Base-by-base conservation (phyloP, 2,113 vertebrate species). In the Scophthalmus maximus region DNA sequence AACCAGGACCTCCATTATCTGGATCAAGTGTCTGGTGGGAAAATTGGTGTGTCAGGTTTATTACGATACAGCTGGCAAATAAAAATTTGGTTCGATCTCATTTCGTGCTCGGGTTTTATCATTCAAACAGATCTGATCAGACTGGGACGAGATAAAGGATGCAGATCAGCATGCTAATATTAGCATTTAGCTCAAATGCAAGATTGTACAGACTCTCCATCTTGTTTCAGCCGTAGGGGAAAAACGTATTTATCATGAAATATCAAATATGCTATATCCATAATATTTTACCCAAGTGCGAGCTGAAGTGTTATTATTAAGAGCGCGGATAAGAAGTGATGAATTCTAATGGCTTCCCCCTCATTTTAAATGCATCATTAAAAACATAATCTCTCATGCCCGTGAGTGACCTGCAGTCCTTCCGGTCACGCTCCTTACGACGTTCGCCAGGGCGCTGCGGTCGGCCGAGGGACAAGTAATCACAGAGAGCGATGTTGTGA, bases 391-490 rank as follows among this genome's bases (percentile, higher is more conserved):
- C 18, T 71, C 71, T 46, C 5, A 40, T 52, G 29, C 17, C 10
- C 0, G 20, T 38, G 15, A 53, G 11, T 27, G 34, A 56, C 38
- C 65, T 44, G 27, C 49, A 29, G 50, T 12, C 20, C 46, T 12
- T 6, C n/a, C 25, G 6, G 47, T 30, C 12, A 1, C 8, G 23
- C 4, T 34, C 2, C 44, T 3, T 30, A 10, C 10, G 52, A 40
- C 20, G 27, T 18, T 27, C 20, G 20, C 17, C n/a, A 25, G 34
- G 56, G 56, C 0, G 2, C 64, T 20, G 25, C 49, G 32, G 49
- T 77, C 74, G 55, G 66, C 34, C 27, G 47, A 64, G 42, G 55
- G 61, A 47, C 40, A 53, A 22, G n/a, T 47, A 69, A 63, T 46
- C 27, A 30, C 55, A 14, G 10, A 27, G 20, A 23, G 20, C 32